A percentile compares a stretch with the other conserved stretches of the same genome.
These are phyloP conservation scores for Daboia siamensis DNA, from an alignment of 2,113 vertebrate genomes.

Conservation along the genomic window DNA sequence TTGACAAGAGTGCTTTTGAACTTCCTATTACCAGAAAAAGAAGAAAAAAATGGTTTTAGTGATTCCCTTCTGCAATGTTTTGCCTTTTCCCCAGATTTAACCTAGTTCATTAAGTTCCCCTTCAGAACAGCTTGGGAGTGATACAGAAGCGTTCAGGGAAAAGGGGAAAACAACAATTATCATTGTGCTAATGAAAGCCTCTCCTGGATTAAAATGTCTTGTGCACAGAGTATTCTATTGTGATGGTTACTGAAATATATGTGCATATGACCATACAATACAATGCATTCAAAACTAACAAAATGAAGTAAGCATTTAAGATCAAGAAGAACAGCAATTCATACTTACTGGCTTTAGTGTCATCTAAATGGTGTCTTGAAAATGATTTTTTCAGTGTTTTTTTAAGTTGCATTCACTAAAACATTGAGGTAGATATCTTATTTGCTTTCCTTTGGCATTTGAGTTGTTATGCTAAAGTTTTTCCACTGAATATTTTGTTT, in stretches of 20 bases:
- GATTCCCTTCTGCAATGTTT: background rate
- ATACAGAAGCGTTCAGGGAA: background rate
- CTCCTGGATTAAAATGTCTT: background rate
- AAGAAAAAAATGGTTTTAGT: background rate
- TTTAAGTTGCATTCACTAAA: constrained; percentile 9
- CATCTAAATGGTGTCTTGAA: constrained; percentile 17
- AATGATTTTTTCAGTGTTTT: background rate
- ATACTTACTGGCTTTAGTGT: constrained; percentile 23
- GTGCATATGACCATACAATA: background rate
- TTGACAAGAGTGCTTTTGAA: background rate
- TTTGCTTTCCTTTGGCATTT: constrained; percentile 38
- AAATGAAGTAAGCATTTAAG: constrained; percentile 15
- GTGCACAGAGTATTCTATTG: background rate
- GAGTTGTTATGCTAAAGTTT: constrained; percentile 17
- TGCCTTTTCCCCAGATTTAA: background rate
- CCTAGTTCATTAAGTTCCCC: background rate
- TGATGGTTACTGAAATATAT: background rate
- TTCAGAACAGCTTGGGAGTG: background rate
- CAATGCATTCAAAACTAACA: constrained; percentile 14
- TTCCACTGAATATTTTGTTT: constrained; percentile 31
- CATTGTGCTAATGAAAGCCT: background rate
- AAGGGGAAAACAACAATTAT: background rate
- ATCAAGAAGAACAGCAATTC: constrained; percentile 5
- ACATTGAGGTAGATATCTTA: constrained; percentile 9
- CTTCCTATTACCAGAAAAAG: background rate